Conservation (phyloP, 2,113 vertebrate genomes). For the Orthonyx spaldingii region DNA sequence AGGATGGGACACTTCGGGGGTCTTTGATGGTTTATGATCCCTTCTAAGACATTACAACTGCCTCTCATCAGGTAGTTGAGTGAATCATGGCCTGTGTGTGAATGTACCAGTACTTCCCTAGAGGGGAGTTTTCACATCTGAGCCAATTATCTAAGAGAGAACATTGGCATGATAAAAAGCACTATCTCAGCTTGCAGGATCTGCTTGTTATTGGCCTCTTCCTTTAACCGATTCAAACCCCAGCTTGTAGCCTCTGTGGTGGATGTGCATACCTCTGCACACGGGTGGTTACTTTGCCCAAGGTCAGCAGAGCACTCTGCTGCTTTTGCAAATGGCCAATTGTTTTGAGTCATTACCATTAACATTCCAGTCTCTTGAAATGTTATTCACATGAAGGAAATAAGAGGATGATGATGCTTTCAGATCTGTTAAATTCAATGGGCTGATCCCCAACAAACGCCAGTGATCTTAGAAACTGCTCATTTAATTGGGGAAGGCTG, state of each 20-base stretch:
- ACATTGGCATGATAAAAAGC: background rate
- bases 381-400: background rate
- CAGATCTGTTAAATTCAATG: background rate
- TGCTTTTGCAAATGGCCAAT: background rate
- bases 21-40: background rate
- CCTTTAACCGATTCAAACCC: background rate
- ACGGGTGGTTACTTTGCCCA: fast-evolving
- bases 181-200: background rate
- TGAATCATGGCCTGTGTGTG: background rate
- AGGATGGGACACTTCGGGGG: background rate
- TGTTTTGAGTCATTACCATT: background rate
- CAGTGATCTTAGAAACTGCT: background rate
- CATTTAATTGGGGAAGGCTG: background rate
- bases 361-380: fast-evolving
- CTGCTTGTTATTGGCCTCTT: background rate
- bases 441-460: background rate
- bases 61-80: background rate
- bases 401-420: background rate
- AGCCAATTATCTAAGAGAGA: background rate
- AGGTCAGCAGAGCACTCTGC: background rate
- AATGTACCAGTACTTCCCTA: background rate
- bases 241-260: background rate
- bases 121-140: background rate
- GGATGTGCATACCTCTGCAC: background rate
- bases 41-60: background rate